A percentile compares a stretch with the other conserved stretches of the same genome.
Evolutionary conservation across 2,888 invertebrate species (phyloP).

Genomic region (Macaria notata): DNA sequence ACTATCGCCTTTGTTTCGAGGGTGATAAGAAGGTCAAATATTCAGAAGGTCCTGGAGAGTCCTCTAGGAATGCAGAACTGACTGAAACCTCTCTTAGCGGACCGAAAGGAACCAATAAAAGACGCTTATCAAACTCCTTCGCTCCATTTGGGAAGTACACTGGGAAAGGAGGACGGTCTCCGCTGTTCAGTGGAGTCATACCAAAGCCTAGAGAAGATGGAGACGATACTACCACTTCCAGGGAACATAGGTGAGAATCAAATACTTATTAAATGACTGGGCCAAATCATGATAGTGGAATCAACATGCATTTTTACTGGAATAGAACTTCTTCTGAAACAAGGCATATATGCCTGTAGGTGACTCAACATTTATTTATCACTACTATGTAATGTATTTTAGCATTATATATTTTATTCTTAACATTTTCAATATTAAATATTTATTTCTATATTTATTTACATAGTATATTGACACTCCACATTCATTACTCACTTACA

Average conservation of each 20-base stretch:
- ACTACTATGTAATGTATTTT: too few species aligned
- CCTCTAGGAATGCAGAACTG: conserved; percentile 57
- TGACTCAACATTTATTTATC: too few species aligned
- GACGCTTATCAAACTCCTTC: conserved; percentile 59
- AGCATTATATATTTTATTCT: too few species aligned
- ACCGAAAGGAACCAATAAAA: conserved; percentile 58
- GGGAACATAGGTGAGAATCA: conserved; percentile 61
- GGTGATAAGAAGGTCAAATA: conserved; percentile 58
- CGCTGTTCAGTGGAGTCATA: conserved; percentile 65
- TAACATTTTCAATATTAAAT: too few species aligned
- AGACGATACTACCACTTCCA: conserved; percentile 48
- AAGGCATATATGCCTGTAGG: too few species aligned
- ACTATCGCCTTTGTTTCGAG: conserved; percentile 76
- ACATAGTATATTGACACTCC: too few species aligned
- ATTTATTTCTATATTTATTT: too few species aligned
- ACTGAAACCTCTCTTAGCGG: conserved; percentile 71
- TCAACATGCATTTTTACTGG: too few species aligned
- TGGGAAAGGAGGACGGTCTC: conserved; percentile 49
- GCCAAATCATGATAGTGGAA: too few species aligned
- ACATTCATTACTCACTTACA: too few species aligned
- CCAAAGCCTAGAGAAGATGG: conserved; percentile 60
- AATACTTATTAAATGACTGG: neutral
- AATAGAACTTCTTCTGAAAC: too few species aligned
- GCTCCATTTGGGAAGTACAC: conserved; percentile 65
- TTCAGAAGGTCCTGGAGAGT: conserved; percentile 58